phyloP scores from a whole-genome alignment of 2,113 vertebrate species.

The Calypte anna region DNA sequence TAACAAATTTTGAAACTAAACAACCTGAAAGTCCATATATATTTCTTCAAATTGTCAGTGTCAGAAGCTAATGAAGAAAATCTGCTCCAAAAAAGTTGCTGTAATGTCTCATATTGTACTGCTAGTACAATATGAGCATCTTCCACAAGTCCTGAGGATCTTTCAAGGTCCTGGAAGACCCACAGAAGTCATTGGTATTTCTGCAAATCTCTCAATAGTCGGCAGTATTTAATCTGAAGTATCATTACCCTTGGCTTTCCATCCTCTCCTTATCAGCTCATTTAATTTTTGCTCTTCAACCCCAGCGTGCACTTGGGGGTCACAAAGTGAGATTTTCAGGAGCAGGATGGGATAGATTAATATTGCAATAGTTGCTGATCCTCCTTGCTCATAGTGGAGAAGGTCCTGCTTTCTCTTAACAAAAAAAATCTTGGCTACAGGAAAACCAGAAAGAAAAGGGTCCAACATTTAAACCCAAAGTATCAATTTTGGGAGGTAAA shows the following conservation, averaged over 20 bases:
- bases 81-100: not conserved
- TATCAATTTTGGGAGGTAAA: not conserved
- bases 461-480: not conserved
- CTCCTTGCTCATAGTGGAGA: no score
- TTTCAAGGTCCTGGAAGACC: not conserved
- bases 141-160: not conserved
- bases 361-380: not conserved
- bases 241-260: not conserved
- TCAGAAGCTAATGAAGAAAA: not conserved
- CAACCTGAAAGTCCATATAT: not conserved
- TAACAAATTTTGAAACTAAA: not conserved
- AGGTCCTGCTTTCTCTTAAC: not conserved
- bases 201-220: not conserved
- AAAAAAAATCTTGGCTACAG: not conserved
- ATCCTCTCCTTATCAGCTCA: not conserved
- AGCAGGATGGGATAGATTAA: not conserved
- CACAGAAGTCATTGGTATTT: not conserved
- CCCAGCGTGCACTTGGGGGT: not conserved
- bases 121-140: not conserved
- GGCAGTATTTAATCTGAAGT: not conserved
- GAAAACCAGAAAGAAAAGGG: not conserved
- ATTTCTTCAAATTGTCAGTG: not conserved
- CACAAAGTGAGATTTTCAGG: not conserved
- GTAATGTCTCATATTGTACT: not conserved
- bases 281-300: not conserved